phyloP scores from a whole-genome alignment of 2,113 vertebrate species.

The Laticauda colubrina region DNA sequence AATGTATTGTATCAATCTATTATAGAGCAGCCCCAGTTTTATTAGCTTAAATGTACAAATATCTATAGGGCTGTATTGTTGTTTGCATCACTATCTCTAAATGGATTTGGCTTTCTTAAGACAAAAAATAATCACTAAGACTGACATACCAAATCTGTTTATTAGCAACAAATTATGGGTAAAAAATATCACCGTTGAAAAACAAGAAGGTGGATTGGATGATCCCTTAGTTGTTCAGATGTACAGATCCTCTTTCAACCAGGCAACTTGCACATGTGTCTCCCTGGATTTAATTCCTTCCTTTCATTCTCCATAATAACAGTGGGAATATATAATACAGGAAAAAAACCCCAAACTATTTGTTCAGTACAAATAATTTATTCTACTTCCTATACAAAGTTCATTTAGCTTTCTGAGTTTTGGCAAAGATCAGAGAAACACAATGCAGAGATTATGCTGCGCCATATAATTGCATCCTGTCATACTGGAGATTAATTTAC shows the following conservation, averaged over 20 bases:
- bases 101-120: too few species aligned
- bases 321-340: too few species aligned
- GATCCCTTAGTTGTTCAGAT: background rate
- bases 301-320: background rate
- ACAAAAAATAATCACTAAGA: background rate
- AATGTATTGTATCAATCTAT: background rate
- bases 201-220: background rate
- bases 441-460: slow-evolving; percentile 10
- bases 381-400: background rate
- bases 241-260: background rate
- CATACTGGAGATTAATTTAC: slow-evolving; percentile 36
- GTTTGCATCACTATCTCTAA: background rate
- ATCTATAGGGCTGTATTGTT: background rate
- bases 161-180: background rate
- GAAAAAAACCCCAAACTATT: background rate
- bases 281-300: background rate
- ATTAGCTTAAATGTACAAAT: background rate
- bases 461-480: slow-evolving; percentile 37
- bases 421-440: background rate
- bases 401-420: background rate
- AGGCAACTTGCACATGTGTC: background rate
- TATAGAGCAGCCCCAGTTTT: background rate
- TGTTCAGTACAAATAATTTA: slow-evolving; percentile 15
- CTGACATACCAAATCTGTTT: background rate
- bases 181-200: background rate